These are phyloP conservation scores for Drosophila truncata DNA, from an alignment of 1,140 invertebrate species.

Conservation along the genomic window DNA sequence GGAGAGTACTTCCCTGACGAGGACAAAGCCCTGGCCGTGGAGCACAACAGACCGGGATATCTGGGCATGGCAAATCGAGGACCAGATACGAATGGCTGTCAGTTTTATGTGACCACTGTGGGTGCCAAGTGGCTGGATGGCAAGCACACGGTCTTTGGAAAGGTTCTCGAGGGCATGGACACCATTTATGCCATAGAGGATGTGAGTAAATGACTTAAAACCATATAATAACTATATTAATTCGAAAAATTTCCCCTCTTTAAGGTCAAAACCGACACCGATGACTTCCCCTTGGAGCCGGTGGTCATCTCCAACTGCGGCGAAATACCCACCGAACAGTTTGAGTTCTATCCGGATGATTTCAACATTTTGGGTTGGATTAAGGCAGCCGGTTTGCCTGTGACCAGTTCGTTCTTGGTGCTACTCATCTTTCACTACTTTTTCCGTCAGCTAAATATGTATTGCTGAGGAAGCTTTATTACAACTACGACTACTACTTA, in stretches of 20 bases:
- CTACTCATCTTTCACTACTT: conserved; percentile 92
- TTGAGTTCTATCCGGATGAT: conserved; percentile 88
- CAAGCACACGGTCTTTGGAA: conserved; percentile 97
- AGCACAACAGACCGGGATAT: conserved; percentile 95
- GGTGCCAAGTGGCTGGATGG: conserved; percentile 96
- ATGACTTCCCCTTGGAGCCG: conserved; percentile 89
- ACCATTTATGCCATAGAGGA: conserved; percentile 93
- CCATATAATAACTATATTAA: neutral
- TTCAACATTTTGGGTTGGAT: conserved; percentile 91
- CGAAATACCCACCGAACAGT: conserved; percentile 87
- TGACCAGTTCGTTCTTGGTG: conserved; percentile 91
- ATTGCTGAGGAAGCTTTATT: conserved; percentile 56
- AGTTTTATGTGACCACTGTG: conserved; percentile 97
- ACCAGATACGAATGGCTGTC: conserved; percentile 94
- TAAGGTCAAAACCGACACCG: conserved; percentile 90
- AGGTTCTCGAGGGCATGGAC: conserved; percentile 93
- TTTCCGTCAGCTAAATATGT: conserved; percentile 88
- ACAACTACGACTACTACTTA: neutral
- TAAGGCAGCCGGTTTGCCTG: conserved; percentile 90
- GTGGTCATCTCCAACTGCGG: conserved; percentile 90
- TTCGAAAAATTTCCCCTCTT: neutral
- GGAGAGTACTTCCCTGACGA: conserved; percentile 97
- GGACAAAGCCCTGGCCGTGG: conserved; percentile 92
- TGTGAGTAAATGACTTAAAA: conserved; percentile 36
- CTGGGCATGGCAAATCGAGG: conserved; percentile 98